Percentiles rank a stretch among this genome's conserved stretches.
phyloP scores from a whole-genome alignment of 2,113 vertebrate species.

The Aldabrachelys gigantea region DNA sequence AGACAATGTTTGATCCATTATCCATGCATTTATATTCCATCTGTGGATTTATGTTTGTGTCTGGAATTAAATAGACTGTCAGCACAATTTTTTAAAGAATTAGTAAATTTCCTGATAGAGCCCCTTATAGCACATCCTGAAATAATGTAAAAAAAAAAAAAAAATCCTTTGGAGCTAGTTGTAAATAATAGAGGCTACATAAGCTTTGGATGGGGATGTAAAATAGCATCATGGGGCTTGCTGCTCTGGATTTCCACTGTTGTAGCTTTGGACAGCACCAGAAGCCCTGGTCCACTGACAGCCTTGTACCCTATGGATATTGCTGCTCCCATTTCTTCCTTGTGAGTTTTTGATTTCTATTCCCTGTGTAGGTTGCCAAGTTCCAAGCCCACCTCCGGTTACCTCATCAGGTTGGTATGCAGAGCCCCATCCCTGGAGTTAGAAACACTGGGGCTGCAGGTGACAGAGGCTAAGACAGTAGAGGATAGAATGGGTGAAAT shows the following conservation, averaged over 20 bases:
- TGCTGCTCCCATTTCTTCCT: not conserved
- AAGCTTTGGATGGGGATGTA: not conserved
- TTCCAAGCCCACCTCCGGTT: constrained; percentile 72
- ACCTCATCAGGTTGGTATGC: constrained; percentile 82
- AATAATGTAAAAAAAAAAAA: not conserved
- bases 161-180: no score
- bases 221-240: not conserved
- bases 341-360: not conserved
- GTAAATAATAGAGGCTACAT: not conserved
- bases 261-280: not conserved
- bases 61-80: not conserved
- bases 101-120: not conserved
- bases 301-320: fast-evolving
- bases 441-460: not conserved
- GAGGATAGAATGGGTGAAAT: not conserved
- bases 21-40: fast-evolving
- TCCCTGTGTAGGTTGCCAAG: constrained; percentile 60
- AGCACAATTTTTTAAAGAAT: not conserved
- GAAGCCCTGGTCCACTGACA: not conserved
- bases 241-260: not conserved
- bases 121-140: not conserved
- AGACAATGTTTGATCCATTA: not conserved
- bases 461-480: not conserved
- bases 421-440: not conserved
- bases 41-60: not conserved